A percentile compares a stretch with the other conserved stretches of the same genome.
phyloP scores from a whole-genome alignment of 2,888 invertebrate species.

The Notodonta dromedarius region DNA sequence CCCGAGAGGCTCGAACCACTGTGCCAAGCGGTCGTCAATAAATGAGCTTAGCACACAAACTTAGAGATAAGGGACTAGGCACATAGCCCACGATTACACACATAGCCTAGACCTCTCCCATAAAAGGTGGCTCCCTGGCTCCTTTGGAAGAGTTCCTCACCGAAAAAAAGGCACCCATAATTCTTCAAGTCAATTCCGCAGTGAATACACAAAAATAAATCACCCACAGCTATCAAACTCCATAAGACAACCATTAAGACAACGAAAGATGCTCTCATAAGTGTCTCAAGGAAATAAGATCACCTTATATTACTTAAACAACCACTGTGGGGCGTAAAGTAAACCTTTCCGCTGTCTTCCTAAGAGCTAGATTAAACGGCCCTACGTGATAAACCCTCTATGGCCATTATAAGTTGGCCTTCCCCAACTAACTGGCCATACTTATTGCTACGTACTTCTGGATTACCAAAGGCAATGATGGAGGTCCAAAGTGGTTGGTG shows the following conservation, averaged over 20 bases:
- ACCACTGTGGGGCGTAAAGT: constrained; percentile 60
- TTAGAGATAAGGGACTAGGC: not conserved
- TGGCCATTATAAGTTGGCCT: constrained; percentile 55
- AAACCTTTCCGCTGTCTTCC: constrained; percentile 62
- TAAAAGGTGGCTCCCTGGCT: too few relatives aligned
- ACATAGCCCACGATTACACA: constrained; percentile 2
- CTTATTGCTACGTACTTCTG: constrained; percentile 7
- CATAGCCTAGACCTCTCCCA: too few relatives aligned
- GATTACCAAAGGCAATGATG: constrained; percentile 27
- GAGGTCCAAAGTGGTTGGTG: constrained; percentile 54
- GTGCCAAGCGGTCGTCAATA: too few relatives aligned
- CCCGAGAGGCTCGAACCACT: too few relatives aligned
- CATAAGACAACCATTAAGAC: constrained; percentile 56
- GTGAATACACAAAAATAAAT: constrained; percentile 38
- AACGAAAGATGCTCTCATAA: constrained; percentile 54
- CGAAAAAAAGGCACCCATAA: too few relatives aligned
- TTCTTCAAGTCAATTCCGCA: constrained; percentile 10
- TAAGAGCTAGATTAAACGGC: constrained; percentile 81
- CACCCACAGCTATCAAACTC: constrained; percentile 46
- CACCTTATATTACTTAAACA: constrained; percentile 69
- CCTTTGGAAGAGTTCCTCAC: too few relatives aligned
- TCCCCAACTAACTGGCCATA: constrained; percentile 17
- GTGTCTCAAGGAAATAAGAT: constrained; percentile 63
- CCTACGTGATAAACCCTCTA: constrained; percentile 68
- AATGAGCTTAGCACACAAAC: too few relatives aligned